Evolutionary conservation across 2,888 invertebrate species (phyloP).

Genomic region (Arrhopalites spinosus): DNA sequence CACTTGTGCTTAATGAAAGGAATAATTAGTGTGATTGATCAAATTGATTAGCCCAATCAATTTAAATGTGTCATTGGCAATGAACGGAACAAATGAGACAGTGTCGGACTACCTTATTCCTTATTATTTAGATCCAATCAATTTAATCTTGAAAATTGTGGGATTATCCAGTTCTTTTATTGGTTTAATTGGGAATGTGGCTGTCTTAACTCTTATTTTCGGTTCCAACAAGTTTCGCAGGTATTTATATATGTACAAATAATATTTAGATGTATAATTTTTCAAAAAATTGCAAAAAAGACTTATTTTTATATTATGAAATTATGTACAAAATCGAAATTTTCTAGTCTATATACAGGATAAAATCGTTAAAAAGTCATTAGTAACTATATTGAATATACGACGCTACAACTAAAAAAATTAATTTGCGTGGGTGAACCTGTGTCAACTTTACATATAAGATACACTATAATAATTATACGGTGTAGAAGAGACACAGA

Average conservation of each 20-base stretch:
- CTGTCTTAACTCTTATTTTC: constrained; percentile 22
- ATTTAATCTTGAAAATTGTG: constrained; percentile 3
- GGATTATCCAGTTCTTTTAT: constrained; percentile 7
- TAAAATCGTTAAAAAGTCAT: not conserved
- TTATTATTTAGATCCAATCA: constrained; percentile 26
- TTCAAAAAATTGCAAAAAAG: not conserved
- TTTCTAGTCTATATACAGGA: not conserved
- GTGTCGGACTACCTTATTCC: constrained; percentile 21
- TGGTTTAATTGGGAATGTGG: constrained; percentile 14
- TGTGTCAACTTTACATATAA: no score
- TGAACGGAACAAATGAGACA: constrained; percentile 22
- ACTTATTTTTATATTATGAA: not conserved
- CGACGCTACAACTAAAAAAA: not conserved
- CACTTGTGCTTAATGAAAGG: no score
- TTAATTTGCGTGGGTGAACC: not conserved
- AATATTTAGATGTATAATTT: not conserved
- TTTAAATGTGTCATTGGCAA: no score
- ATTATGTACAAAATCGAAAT: no score
- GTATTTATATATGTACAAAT: no score
- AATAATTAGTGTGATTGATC: no score
- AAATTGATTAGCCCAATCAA: no score
- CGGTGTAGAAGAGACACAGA: no score
- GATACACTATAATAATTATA: no score
- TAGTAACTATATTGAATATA: not conserved
- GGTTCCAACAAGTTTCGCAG: constrained; percentile 34